A percentile compares a stretch with the other conserved stretches of the same genome.
These are phyloP conservation scores for Crepidodera aurea DNA, from an alignment of 2,888 invertebrate species.

Conservation along the genomic window DNA sequence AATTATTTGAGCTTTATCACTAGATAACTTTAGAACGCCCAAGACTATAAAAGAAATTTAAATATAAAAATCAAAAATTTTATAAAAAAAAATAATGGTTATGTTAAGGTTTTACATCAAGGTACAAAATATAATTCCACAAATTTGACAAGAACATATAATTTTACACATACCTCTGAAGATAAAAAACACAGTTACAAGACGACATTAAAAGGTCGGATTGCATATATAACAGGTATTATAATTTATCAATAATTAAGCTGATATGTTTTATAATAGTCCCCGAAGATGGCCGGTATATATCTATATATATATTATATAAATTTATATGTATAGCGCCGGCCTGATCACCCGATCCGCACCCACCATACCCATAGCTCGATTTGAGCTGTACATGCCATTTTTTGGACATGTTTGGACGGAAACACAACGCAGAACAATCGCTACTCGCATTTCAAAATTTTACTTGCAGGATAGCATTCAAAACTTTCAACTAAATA, in stretches of 20 bases:
- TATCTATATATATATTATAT: conserved; percentile 21
- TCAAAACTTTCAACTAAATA: not conserved
- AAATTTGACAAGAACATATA: conserved; percentile 55
- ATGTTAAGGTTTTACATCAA: conserved; percentile 34
- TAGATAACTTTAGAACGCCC: no score
- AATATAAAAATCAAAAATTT: no score
- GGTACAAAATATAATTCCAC: conserved; percentile 49
- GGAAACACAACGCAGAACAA: conserved; percentile 62
- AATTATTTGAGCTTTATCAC: no score
- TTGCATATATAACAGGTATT: conserved; percentile 63
- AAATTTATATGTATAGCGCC: conserved; percentile 43
- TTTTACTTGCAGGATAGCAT: conserved; percentile 19
- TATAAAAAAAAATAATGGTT: no score
- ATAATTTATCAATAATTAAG: conserved; percentile 68
- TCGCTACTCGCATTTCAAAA: conserved; percentile 29
- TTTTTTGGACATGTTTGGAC: conserved; percentile 59
- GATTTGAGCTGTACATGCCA: conserved; percentile 61
- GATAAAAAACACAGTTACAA: conserved; percentile 61
- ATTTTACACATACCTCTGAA: conserved; percentile 57
- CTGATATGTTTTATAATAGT: conserved; percentile 77
- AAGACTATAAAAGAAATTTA: no score
- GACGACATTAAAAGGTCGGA: conserved; percentile 64
- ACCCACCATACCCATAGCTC: conserved; percentile 61
- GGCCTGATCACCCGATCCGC: conserved; percentile 59
- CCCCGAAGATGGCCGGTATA: conserved; percentile 65